These are phyloP conservation scores for Zoanthus sansibaricus DNA, from an alignment of 92 coral and sea anemone species.

Conservation along the genomic window DNA sequence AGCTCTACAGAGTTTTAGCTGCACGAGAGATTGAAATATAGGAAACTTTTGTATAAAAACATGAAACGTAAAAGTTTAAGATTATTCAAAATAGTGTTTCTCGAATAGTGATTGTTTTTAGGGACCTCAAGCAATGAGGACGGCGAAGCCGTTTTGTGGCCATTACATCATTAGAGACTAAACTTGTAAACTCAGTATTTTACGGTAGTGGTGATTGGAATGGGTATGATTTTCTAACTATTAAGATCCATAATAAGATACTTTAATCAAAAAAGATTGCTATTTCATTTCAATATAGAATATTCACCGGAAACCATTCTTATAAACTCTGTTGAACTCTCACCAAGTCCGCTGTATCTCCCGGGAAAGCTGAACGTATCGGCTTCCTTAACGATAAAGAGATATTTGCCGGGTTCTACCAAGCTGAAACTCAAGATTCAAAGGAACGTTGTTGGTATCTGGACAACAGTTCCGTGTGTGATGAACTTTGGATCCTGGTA, in stretches of 20 bases:
- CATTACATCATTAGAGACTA: too few relatives aligned
- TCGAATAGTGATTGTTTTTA: too few relatives aligned
- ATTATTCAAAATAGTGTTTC: too few relatives aligned
- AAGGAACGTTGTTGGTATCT: conserved; percentile 40
- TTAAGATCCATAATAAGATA: too few relatives aligned
- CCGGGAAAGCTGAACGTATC: conserved; percentile 69
- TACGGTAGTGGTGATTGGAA: too few relatives aligned
- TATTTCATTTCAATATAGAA: conserved; percentile 20
- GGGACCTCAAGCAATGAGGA: too few relatives aligned
- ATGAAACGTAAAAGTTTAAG: too few relatives aligned
- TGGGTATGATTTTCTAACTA: background rate
- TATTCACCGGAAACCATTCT: conserved; percentile 35
- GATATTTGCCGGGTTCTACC: conserved; percentile 56
- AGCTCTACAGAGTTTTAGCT: too few relatives aligned
- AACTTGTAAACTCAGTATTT: too few relatives aligned
- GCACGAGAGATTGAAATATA: too few relatives aligned
- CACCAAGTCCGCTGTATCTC: conserved; percentile 63
- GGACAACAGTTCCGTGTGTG: conserved; percentile 69
- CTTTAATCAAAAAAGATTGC: background rate
- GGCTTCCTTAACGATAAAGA: conserved; percentile 53
- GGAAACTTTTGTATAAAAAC: too few relatives aligned
- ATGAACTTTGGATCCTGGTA: conserved; percentile 67
- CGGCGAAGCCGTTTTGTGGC: too few relatives aligned
- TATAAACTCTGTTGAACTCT: conserved; percentile 44
- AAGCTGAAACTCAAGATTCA: conserved; percentile 66